Base-by-base conservation (phyloP, 1,140 invertebrate species). In the Achroia grisella region DNA sequence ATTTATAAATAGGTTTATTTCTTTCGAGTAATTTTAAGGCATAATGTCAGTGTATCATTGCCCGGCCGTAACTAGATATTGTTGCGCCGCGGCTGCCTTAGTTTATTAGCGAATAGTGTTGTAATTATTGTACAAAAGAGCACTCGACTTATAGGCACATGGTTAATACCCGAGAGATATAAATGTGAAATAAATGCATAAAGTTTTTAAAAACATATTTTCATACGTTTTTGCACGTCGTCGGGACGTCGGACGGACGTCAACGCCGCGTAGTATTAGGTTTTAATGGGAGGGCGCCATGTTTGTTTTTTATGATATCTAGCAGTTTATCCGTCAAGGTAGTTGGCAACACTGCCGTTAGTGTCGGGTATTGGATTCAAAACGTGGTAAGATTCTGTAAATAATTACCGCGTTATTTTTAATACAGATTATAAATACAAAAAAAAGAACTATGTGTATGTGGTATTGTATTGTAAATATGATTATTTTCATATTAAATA, bases 171-270 rank as follows among this genome's bases (percentile, higher is more conserved):
- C 71, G 71, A 78, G 75, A 81, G 62, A 78, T 83, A 76, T 79
- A 74, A 71, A 63, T 60, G 52, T 53, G 44, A 66, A 72, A 56
- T 62, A 70, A 75, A 76, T 77, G 76, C 76, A 71, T 80, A 83
- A 80, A 79, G 61, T 76, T 72, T n/a, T 68, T 71, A 71, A 78
- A 51, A 79, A 72, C 57, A 81, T 84, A 82, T 84, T 84, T 84
- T 84, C 80, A 77, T 84, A 84, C 76, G 72, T 81, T 84, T 84
- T 84, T 84, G 80, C 80, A 84, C 80, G 71, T 79, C 71, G 17
- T 51, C 60, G 57, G 67, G 68, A 66, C 65, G 62, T 67, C 65
- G 66, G 60, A 55, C 55, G 56, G 45, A 57, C 30, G 46, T 52
- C 46, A 51, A 55, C 61, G 62, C 48, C 53, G 65, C 62, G 65